phyloP scores from a whole-genome alignment of 2,113 vertebrate genomes.

The Xerus inauris region DNA sequence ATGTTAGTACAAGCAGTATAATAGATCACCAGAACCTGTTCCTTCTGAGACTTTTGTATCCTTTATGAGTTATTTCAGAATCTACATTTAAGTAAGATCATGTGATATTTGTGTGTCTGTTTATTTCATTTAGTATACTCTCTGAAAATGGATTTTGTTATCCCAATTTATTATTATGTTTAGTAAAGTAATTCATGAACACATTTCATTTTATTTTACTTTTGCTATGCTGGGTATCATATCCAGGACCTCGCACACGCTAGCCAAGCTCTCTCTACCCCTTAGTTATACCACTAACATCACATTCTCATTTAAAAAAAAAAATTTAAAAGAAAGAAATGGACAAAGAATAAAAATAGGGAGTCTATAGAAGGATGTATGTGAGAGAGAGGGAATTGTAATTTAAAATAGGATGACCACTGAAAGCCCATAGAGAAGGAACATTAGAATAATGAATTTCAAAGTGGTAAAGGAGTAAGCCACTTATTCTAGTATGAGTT shows the following conservation, averaged over 20 bases:
- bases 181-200: not conserved
- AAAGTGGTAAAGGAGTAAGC: not conserved
- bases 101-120: not conserved
- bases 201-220: not conserved
- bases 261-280: not conserved
- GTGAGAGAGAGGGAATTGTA: not conserved
- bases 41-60: not conserved
- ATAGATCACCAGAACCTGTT: not conserved
- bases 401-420: not conserved
- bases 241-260: not conserved
- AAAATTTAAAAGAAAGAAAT: not conserved
- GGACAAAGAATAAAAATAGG: not conserved
- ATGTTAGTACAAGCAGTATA: not conserved
- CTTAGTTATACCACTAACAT: no score
- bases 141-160: constrained; percentile 13
- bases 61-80: not conserved
- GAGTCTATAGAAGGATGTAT: not conserved
- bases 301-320: not conserved
- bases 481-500: not conserved
- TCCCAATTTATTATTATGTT: constrained; percentile 6
- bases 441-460: not conserved
- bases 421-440: not conserved
- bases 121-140: not conserved
- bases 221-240: not conserved
- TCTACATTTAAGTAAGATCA: not conserved